A percentile compares a stretch with the other conserved stretches of the same genome.
These are phyloP conservation scores for Pterophyllum scalare DNA, from an alignment of 2,113 vertebrate species.

Conservation along the genomic window DNA sequence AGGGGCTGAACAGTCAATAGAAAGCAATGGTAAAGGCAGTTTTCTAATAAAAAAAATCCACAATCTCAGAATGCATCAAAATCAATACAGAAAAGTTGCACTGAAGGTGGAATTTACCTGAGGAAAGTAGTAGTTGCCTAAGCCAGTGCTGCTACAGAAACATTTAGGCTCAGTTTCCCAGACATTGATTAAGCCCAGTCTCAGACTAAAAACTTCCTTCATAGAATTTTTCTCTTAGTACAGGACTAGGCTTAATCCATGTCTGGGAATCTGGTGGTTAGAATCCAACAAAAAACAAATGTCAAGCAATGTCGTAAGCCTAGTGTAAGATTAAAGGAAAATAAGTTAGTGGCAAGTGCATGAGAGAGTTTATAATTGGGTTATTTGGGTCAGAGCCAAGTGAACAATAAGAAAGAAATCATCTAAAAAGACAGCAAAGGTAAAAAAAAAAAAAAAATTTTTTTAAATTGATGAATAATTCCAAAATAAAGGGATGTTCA, in stretches of 20 bases:
- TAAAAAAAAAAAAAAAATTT: background rate
- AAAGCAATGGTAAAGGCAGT: background rate
- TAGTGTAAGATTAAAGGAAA: background rate
- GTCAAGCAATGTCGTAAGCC: background rate
- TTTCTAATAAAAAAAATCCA: background rate
- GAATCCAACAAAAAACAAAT: background rate
- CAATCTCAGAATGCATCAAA: background rate
- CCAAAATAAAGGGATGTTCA: slow-evolving; percentile 24
- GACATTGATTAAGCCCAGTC: background rate
- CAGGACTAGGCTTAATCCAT: background rate
- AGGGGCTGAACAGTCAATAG: slow-evolving; percentile 3
- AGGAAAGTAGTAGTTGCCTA: background rate
- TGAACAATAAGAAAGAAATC: background rate
- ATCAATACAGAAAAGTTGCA: background rate
- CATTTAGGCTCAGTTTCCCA: background rate
- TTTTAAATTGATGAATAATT: slow-evolving; percentile 19
- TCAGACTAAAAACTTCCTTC: background rate
- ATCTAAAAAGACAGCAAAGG: background rate
- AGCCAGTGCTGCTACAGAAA: background rate
- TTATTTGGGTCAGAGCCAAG: background rate
- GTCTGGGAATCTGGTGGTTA: background rate
- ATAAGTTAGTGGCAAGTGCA: background rate
- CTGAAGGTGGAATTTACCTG: background rate
- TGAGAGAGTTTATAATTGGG: background rate
- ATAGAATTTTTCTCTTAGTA: background rate